Evolutionary conservation across 1,140 invertebrate species (phyloP).

Genomic region (Helicoverpa armigera): DNA sequence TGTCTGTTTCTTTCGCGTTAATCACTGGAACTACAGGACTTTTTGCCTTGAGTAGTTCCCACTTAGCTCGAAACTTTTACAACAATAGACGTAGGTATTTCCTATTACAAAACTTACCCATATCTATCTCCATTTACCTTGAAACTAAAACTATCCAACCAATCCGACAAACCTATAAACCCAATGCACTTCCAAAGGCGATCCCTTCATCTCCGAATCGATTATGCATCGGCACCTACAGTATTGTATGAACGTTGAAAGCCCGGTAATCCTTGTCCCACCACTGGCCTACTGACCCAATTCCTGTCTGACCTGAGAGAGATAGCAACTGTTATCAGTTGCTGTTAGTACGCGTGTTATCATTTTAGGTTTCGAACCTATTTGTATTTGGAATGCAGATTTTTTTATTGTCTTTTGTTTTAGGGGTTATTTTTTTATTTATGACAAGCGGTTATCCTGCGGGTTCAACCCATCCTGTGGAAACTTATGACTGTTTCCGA

Average conservation of each 20-base stretch:
- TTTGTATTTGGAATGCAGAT: background rate
- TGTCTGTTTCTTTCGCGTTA: too few species aligned
- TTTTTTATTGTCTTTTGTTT: background rate
- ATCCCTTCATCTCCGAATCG: conserved; percentile 20
- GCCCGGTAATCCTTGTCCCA: conserved; percentile 25
- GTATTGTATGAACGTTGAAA: conserved; percentile 25
- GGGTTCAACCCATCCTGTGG: too few species aligned
- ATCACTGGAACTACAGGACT: too few species aligned
- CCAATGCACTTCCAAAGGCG: background rate
- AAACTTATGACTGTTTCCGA: too few species aligned
- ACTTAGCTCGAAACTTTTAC: too few species aligned
- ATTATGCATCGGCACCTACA: conserved; percentile 23
- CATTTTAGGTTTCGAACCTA: background rate
- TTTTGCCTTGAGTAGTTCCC: too few species aligned
- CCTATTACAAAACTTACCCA: too few species aligned
- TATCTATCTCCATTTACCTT: too few species aligned
- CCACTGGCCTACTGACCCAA: conserved; percentile 21
- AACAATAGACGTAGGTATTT: too few species aligned
- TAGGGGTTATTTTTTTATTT: too few species aligned
- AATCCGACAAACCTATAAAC: background rate
- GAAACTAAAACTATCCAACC: background rate
- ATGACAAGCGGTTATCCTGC: too few species aligned
- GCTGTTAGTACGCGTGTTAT: background rate
- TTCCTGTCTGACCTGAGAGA: conserved; percentile 13
- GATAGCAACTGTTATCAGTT: conserved; percentile 32